Conservation (phyloP, 2,113 vertebrate genomes). For the Pelecanus crispus region DNA sequence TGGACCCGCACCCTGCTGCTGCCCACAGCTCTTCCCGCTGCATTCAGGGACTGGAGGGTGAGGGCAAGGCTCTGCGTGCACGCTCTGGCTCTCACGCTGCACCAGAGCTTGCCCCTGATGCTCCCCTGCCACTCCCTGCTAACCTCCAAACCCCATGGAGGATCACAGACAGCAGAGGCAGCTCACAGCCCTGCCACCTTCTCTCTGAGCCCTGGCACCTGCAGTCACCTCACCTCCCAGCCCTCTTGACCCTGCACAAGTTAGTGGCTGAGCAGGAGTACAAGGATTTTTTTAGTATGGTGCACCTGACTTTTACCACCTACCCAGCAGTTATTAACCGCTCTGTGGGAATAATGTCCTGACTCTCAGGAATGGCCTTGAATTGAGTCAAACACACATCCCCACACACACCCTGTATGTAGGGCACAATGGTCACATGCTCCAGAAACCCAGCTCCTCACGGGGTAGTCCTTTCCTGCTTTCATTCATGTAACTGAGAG, state of each 20-base stretch:
- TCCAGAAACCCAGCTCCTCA: not conserved
- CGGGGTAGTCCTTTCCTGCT: not conserved
- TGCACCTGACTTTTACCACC: not conserved
- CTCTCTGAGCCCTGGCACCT: not conserved
- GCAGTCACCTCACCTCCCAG: not conserved
- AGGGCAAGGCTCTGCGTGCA: not conserved
- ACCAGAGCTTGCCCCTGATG: not conserved
- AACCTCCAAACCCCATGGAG: not conserved
- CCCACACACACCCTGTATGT: not conserved
- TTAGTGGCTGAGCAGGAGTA: not conserved
- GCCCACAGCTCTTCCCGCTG: not conserved
- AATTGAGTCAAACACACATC: fast-evolving
- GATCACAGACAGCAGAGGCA: fast-evolving
- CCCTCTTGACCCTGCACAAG: not conserved
- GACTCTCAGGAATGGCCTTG: not conserved
- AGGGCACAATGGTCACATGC: not conserved
- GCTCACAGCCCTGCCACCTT: not conserved
- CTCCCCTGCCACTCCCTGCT: not conserved
- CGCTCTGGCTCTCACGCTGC: not conserved
- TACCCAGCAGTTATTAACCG: not conserved
- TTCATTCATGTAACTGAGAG: not conserved
- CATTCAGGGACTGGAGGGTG: not conserved
- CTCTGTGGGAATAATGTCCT: not conserved
- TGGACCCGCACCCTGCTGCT: fast-evolving
- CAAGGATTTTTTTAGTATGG: not conserved